These are phyloP conservation scores for Cantharis lateralis DNA, from an alignment of 2,888 invertebrate genomes.

Conservation along the genomic window DNA sequence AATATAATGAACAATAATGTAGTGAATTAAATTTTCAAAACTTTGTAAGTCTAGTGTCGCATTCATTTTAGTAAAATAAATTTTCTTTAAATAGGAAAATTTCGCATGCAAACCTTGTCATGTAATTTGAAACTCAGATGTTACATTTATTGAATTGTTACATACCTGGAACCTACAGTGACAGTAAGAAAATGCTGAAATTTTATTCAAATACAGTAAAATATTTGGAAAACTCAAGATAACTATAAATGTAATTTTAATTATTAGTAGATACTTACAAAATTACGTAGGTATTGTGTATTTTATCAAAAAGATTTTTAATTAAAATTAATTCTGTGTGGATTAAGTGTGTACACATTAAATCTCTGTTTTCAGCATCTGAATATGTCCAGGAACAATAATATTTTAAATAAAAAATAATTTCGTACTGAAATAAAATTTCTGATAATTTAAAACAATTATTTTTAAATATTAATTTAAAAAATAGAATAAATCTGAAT, in stretches of 20 bases:
- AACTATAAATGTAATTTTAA: background rate
- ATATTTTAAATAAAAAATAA: background rate
- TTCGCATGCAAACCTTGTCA: background rate
- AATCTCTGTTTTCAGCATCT: background rate
- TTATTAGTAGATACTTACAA: background rate
- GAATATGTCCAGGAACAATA: too few species aligned
- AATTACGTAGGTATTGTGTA: background rate
- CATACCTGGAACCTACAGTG: constrained; percentile 5
- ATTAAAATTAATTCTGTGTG: background rate
- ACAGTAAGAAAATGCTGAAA: constrained; percentile 1
- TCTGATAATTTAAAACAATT: background rate
- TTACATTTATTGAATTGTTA: constrained; percentile 14
- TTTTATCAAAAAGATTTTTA: background rate
- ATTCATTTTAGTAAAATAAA: background rate
- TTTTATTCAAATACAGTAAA: background rate
- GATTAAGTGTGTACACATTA: background rate
- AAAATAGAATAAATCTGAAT: too few species aligned
- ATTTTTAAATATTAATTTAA: too few species aligned
- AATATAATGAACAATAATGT: background rate
- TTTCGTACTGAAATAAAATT: background rate
- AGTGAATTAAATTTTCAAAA: background rate
- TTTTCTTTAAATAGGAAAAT: background rate
- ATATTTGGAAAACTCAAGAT: background rate
- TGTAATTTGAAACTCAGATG: constrained; percentile 6
- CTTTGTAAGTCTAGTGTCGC: background rate